These are phyloP conservation scores for Celastrina argiolus DNA, from an alignment of 2,888 invertebrate species.

Conservation along the genomic window DNA sequence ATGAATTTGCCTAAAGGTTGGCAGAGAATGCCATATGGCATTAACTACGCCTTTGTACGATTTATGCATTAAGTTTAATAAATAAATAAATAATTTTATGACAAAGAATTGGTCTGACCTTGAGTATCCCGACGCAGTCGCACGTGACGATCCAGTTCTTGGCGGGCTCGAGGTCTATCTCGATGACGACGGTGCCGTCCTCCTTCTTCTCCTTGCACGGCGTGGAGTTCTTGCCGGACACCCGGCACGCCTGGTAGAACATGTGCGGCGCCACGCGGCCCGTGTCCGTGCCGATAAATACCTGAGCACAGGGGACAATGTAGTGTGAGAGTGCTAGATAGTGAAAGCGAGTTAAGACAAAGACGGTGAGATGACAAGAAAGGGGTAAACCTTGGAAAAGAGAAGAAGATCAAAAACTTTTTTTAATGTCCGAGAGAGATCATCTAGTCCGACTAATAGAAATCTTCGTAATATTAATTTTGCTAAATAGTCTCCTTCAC, in stretches of 20 bases:
- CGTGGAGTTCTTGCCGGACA: conserved; percentile 97
- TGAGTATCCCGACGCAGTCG: conserved; percentile 98
- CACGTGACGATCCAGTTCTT: conserved; percentile 95
- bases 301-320: conserved; percentile 52
- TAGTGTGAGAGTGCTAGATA: background rate
- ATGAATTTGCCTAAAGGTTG: too few relatives aligned
- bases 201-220: conserved; percentile 93
- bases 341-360: background rate
- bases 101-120: conserved; percentile 58
- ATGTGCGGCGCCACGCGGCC: conserved; percentile 95
- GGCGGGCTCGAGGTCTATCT: conserved; percentile 92
- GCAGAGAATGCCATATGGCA: too few relatives aligned
- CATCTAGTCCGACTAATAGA: background rate
- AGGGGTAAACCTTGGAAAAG: background rate
- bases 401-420: background rate
- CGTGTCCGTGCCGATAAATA: conserved; percentile 94
- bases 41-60: too few relatives aligned
- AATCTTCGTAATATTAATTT: background rate
- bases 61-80: too few relatives aligned
- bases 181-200: conserved; percentile 96
- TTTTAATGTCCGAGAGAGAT: background rate
- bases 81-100: too few relatives aligned
- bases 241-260: conserved; percentile 98
- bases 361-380: background rate
- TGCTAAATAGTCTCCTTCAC: background rate